Evolutionary conservation across 2,113 vertebrate species (phyloP).

Genomic region (Pelobates fuscus): DNA sequence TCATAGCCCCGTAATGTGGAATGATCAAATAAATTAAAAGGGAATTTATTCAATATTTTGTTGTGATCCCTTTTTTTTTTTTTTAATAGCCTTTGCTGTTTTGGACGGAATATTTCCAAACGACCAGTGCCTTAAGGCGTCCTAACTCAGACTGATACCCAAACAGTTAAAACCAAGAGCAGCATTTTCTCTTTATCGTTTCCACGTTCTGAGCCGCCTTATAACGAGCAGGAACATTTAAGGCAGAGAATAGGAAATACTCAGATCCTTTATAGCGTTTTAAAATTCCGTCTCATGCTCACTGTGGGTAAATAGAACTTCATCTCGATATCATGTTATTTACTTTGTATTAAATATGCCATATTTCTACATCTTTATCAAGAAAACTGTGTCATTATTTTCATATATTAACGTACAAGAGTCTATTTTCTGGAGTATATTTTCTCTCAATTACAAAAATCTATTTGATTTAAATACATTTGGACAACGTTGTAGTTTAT

Average conservation of each 20-base stretch:
- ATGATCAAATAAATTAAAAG: slow-evolving; percentile 98
- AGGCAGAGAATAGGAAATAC: background rate
- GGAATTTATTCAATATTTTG: slow-evolving; percentile 92
- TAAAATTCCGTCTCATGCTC: background rate
- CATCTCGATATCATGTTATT: background rate
- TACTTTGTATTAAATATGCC: background rate
- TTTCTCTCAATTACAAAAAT: slow-evolving; percentile 6
- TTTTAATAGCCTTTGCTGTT: slow-evolving; percentile 72
- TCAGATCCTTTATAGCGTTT: background rate
- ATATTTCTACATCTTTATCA: background rate
- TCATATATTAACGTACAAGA: too few relatives aligned
- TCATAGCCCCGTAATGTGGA: slow-evolving; percentile 95
- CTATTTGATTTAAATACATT: slow-evolving; percentile 12
- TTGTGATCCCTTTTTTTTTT: slow-evolving; percentile 80
- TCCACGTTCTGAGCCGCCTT: slow-evolving; percentile 39
- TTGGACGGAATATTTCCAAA: slow-evolving; percentile 72
- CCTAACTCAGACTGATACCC: slow-evolving; percentile 44
- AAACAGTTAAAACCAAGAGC: slow-evolving; percentile 70
- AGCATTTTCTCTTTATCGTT: slow-evolving; percentile 60
- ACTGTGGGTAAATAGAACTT: background rate
- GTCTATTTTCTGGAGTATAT: background rate
- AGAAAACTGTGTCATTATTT: background rate
- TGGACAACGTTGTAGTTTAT: background rate
- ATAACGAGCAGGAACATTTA: slow-evolving; percentile 9
- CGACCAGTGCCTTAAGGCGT: slow-evolving; percentile 74